Evolutionary conservation across 2,113 vertebrate genomes (phyloP).

Genomic region (Strigops habroptila): DNA sequence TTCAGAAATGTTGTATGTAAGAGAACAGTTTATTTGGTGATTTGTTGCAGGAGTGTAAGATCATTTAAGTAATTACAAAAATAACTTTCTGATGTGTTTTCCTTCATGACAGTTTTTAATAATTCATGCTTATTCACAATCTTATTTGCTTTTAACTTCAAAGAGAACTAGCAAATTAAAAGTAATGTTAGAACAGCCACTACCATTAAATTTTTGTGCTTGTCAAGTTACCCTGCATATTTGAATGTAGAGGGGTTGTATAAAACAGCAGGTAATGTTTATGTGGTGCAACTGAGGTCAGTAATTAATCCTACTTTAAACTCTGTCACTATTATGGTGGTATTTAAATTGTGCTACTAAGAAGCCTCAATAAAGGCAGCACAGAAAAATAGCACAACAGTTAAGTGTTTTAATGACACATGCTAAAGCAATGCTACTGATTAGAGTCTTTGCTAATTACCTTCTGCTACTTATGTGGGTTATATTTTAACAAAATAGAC

Average conservation of each 20-base stretch:
- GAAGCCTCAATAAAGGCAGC: slow-evolving; percentile 51
- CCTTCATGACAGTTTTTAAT: neutral
- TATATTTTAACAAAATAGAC: slow-evolving; percentile 44
- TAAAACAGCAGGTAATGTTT: slow-evolving; percentile 56
- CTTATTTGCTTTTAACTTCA: neutral
- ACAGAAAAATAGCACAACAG: slow-evolving; percentile 40
- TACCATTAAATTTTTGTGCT: neutral
- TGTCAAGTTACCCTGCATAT: neutral
- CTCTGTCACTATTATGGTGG: slow-evolving; percentile 15
- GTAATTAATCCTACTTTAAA: slow-evolving; percentile 58
- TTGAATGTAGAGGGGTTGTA: neutral
- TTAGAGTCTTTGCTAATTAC: slow-evolving; percentile 67
- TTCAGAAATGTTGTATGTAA: neutral
- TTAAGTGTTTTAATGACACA: slow-evolving; percentile 61
- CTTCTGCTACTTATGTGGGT: slow-evolving; percentile 50
- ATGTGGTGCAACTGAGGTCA: slow-evolving; percentile 40
- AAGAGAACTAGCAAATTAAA: neutral
- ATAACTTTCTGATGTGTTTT: neutral
- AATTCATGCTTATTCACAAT: neutral
- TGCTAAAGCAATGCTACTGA: slow-evolving; percentile 62
- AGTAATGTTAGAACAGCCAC: neutral
- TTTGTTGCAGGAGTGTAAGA: neutral
- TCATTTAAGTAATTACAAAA: neutral
- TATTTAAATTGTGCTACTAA: slow-evolving; percentile 53
- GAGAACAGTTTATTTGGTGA: neutral